phyloP scores from a whole-genome alignment of 2,888 invertebrate genomes.

The Eulithis testata region DNA sequence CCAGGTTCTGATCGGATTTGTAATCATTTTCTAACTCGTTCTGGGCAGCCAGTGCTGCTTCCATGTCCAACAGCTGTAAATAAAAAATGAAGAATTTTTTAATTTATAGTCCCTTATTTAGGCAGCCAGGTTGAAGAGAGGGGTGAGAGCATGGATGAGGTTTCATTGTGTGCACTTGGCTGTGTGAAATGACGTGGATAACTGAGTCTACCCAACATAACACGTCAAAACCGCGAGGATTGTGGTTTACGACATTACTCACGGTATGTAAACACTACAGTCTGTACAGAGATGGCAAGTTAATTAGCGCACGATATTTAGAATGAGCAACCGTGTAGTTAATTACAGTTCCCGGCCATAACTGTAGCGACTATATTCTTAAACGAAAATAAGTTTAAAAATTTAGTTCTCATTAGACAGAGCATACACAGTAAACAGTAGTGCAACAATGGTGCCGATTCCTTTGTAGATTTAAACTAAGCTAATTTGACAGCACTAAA shows the following conservation, averaged over 20 bases:
- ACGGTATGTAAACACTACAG: conserved; percentile 23
- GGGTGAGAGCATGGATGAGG: no score
- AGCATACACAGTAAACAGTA: no score
- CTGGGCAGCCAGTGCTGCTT: conserved; percentile 62
- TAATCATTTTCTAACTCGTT: conserved; percentile 56
- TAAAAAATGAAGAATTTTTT: no score
- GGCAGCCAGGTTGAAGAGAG: no score
- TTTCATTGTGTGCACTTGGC: no score
- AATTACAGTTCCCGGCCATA: neutral
- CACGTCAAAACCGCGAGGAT: conserved; percentile 11
- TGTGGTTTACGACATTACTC: conserved; percentile 3
- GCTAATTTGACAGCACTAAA: no score
- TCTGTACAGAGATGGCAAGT: conserved; percentile 29
- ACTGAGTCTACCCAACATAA: neutral
- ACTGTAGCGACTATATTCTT: neutral
- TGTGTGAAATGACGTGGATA: neutral
- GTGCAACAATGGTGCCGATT: no score
- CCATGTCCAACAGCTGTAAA: conserved; percentile 70
- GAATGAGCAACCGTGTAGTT: conserved; percentile 27
- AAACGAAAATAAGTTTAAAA: no score
- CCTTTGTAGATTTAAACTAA: no score
- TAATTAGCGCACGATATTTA: conserved; percentile 38
- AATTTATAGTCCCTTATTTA: no score
- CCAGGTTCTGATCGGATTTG: conserved; percentile 61
- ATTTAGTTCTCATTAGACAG: no score